These are phyloP conservation scores for Centruroides vittatus DNA, from an alignment of 1,140 invertebrate species.

Conservation along the genomic window DNA sequence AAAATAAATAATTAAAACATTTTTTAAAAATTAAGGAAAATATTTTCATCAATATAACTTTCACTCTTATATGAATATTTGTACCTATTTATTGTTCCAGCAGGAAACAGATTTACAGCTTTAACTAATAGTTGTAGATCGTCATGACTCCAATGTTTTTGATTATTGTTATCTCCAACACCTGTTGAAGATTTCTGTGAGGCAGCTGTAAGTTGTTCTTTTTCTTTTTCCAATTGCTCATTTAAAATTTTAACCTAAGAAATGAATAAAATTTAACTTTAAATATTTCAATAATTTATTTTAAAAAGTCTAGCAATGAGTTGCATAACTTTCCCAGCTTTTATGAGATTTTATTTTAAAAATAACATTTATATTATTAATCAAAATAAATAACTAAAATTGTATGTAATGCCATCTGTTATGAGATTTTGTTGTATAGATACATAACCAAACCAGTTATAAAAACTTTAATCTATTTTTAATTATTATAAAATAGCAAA, in stretches of 20 bases:
- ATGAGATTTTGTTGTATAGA: no score
- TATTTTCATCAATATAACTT: no score
- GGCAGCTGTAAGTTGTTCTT: constrained; percentile 29
- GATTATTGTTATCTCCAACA: constrained; percentile 4
- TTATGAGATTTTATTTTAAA: no score
- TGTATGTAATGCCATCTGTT: no score
- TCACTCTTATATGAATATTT: not conserved
- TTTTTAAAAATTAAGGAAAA: constrained; percentile 5
- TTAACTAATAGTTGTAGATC: constrained; percentile 85
- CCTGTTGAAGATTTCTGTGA: constrained; percentile 6
- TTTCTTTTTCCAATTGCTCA: constrained; percentile 55
- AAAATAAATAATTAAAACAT: not conserved
- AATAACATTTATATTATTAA: no score
- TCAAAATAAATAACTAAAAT: no score
- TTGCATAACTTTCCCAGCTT: no score
- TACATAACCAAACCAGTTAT: no score
- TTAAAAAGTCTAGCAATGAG: no score
- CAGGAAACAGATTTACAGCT: constrained; percentile 90
- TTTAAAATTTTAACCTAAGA: constrained; percentile 50
- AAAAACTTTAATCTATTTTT: no score
- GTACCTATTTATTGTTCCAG: constrained; percentile 74
- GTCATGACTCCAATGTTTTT: constrained; percentile 52
- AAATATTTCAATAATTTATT: no score
- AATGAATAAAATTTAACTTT: not conserved
- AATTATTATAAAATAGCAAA: no score